Conservation (phyloP, 2,113 vertebrate species). For the Phylloscopus whistleri region DNA sequence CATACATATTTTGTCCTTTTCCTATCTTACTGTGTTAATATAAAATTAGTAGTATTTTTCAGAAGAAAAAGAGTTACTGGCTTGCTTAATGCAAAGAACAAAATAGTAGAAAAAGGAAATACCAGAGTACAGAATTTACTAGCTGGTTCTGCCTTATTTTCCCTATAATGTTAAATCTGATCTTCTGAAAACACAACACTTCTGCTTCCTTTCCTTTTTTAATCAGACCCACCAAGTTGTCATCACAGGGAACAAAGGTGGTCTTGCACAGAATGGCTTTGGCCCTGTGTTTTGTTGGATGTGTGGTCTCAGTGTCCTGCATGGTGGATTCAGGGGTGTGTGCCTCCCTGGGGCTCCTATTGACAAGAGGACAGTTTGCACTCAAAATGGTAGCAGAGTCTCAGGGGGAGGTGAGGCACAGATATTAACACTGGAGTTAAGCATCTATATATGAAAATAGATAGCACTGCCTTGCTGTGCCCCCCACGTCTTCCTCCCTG, state of each 20-base stretch:
- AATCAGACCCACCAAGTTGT: not conserved
- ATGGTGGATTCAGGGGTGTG: fast-evolving
- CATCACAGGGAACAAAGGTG: not conserved
- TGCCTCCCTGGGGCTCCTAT: not conserved
- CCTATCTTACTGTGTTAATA: not conserved
- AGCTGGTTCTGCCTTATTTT: not conserved
- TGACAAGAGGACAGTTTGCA: not conserved
- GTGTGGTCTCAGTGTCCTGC: fast-evolving
- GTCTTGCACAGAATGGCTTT: not conserved
- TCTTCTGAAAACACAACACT: not conserved
- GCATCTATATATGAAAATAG: fast-evolving
- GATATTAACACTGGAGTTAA: not conserved
- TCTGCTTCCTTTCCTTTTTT: not conserved
- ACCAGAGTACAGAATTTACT: not conserved
- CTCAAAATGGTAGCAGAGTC: not conserved
- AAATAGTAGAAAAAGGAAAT: not conserved
- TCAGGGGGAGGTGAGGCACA: not conserved
- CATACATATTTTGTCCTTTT: not conserved
- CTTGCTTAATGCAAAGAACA: not conserved
- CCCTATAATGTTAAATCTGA: not conserved
- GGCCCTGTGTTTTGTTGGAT: not conserved
- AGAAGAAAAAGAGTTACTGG: not conserved
- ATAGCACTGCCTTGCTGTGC: not conserved
- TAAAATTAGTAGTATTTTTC: not conserved
- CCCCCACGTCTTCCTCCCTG: fast-evolving